Evolutionary conservation across 2,113 vertebrate genomes (phyloP).

Genomic region (Gobio gobio): DNA sequence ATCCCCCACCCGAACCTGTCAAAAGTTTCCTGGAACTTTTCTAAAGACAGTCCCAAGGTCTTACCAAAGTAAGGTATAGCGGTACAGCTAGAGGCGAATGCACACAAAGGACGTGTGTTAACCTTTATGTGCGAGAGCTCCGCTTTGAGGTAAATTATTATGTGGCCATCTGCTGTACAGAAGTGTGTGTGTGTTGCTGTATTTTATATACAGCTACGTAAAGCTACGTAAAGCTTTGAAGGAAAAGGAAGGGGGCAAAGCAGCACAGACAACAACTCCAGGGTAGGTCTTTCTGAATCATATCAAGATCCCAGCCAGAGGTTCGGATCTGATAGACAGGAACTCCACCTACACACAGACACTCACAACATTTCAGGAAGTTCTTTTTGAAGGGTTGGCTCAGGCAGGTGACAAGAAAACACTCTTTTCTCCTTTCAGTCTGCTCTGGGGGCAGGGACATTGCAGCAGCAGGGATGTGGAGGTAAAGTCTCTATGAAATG

Average conservation of each 20-base stretch:
- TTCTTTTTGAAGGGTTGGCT: constrained; percentile 36
- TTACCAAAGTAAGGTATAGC: neutral
- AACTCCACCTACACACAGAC: constrained; percentile 50
- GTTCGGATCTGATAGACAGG: constrained; percentile 50
- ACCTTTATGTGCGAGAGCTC: constrained; percentile 26
- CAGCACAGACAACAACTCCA: constrained; percentile 35
- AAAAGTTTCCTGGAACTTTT: constrained; percentile 20
- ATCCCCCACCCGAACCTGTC: neutral
- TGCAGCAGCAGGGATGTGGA: constrained; percentile 36
- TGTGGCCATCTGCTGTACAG: constrained; percentile 47
- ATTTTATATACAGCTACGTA: constrained; percentile 3
- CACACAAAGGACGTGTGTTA: constrained; percentile 24
- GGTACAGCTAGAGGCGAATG: constrained; percentile 25
- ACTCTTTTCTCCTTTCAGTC: neutral
- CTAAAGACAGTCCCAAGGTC: constrained; percentile 24
- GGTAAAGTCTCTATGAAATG: constrained; percentile 35
- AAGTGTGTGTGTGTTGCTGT: constrained; percentile 27
- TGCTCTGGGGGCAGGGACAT: neutral
- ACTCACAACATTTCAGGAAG: constrained; percentile 49
- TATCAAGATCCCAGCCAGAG: constrained; percentile 49
- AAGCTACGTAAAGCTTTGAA: constrained; percentile 7
- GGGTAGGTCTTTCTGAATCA: constrained; percentile 47
- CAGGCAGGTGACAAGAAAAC: constrained; percentile 52
- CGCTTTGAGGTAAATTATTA: constrained; percentile 34
- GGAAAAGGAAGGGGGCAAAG: constrained; percentile 20